Conservation (phyloP, 2,888 invertebrate genomes). For the Dicyrtoma fusca region DNA sequence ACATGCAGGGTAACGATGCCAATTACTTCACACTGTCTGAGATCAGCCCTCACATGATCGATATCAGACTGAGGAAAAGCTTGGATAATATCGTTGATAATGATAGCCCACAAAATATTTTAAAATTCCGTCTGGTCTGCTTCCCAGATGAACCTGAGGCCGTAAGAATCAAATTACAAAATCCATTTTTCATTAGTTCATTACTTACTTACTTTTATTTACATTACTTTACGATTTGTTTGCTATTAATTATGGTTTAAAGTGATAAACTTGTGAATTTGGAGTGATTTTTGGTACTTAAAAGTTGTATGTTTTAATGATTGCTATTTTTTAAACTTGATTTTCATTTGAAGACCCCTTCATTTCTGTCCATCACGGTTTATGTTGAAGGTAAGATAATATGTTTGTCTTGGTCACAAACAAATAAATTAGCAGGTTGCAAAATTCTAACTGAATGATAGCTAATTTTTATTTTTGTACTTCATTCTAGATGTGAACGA, state of each 20-base stretch:
- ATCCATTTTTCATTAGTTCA: no score
- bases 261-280: no score
- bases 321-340: not conserved
- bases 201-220: no score
- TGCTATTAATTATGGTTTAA: no score
- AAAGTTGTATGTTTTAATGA: no score
- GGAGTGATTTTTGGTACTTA: no score
- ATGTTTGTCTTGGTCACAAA: no score
- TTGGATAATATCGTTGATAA: slow-evolving; percentile 80
- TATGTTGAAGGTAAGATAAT: slow-evolving; percentile 82
- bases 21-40: slow-evolving; percentile 74
- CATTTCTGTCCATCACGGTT: slow-evolving; percentile 80
- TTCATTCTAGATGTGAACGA: slow-evolving; percentile 40
- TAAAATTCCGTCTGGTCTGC: slow-evolving; percentile 80
- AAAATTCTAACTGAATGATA: no score
- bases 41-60: slow-evolving; percentile 75
- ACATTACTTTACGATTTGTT: no score
- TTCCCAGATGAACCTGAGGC: slow-evolving; percentile 61
- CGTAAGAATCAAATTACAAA: slow-evolving; percentile 37
- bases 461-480: no score
- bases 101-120: slow-evolving; percentile 76
- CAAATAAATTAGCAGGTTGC: no score
- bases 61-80: slow-evolving; percentile 74
- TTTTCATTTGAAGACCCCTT: slow-evolving; percentile 72
- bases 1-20: slow-evolving; percentile 70